Evolutionary conservation across 1,140 invertebrate genomes (phyloP).

Genomic region (Zaprionus camerounensis): DNA sequence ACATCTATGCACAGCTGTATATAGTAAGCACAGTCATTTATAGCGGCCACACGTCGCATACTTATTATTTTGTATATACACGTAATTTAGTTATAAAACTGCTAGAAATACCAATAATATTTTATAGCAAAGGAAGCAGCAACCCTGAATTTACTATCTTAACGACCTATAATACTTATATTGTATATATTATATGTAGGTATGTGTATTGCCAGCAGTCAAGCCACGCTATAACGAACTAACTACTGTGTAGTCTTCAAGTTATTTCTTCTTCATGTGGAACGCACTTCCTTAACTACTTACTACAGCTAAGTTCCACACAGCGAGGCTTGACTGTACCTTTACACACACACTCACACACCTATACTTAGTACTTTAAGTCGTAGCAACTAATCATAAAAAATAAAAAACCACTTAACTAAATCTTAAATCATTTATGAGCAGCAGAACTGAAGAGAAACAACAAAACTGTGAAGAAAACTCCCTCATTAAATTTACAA

Average conservation of each 20-base stretch:
- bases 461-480: constrained; percentile 6
- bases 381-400: constrained; percentile 28
- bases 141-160: constrained; percentile 38
- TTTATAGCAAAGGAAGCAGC: constrained; percentile 2
- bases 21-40: constrained; percentile 51
- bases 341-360: too few species aligned
- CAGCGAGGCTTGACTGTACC: background rate
- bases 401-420: constrained; percentile 18
- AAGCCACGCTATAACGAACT: background rate
- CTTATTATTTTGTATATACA: constrained; percentile 64
- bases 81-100: constrained; percentile 41
- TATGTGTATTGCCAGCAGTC: background rate
- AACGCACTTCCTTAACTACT: background rate
- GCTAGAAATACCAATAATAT: background rate
- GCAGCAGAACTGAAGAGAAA: constrained; percentile 5
- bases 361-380: background rate
- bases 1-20: constrained; percentile 21
- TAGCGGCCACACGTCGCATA: constrained; percentile 67
- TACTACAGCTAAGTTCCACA: background rate
- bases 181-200: constrained; percentile 8
- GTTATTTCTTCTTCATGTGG: too few species aligned
- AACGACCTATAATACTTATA: background rate
- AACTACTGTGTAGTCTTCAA: background rate
- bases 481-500: constrained; percentile 1
- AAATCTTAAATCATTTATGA: constrained; percentile 21